phyloP scores from a whole-genome alignment of 2,888 invertebrate genomes.

The Eristalis intricaria region DNA sequence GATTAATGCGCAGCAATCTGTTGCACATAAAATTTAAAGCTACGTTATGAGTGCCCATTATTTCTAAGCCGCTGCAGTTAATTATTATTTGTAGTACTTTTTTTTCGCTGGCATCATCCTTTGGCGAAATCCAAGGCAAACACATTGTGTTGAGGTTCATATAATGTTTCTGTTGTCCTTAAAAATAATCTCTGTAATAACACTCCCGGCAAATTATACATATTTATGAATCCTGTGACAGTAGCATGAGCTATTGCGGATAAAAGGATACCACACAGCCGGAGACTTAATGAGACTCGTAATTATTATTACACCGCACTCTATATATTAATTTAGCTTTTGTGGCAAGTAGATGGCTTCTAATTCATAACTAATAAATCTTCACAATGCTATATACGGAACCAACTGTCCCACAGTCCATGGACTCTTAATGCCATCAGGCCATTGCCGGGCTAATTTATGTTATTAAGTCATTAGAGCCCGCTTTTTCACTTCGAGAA shows the following conservation, averaged over 20 bases:
- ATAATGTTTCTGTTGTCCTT: neutral
- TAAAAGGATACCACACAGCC: slow-evolving; percentile 30
- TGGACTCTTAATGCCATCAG: slow-evolving; percentile 40
- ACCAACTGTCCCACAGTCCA: slow-evolving; percentile 2
- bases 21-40: neutral
- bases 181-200: slow-evolving; percentile 25
- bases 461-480: slow-evolving; percentile 62
- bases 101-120: neutral
- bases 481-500: neutral
- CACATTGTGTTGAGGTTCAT: neutral
- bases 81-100: neutral
- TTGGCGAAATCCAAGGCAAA: neutral
- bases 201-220: slow-evolving; percentile 37
- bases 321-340: neutral
- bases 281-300: slow-evolving; percentile 21
- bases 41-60: neutral
- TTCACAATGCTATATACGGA: slow-evolving; percentile 3
- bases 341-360: slow-evolving; percentile 11
- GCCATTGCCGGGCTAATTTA: slow-evolving; percentile 45
- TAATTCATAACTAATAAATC: slow-evolving; percentile 44
- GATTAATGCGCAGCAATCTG: neutral
- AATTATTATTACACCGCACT: slow-evolving; percentile 29
- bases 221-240: neutral
- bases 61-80: neutral
- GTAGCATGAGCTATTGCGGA: neutral